Percentiles rank a stretch among this genome's conserved stretches.
Conservation (phyloP, 2,888 invertebrate genomes). For the Luffia ferchaultella region DNA sequence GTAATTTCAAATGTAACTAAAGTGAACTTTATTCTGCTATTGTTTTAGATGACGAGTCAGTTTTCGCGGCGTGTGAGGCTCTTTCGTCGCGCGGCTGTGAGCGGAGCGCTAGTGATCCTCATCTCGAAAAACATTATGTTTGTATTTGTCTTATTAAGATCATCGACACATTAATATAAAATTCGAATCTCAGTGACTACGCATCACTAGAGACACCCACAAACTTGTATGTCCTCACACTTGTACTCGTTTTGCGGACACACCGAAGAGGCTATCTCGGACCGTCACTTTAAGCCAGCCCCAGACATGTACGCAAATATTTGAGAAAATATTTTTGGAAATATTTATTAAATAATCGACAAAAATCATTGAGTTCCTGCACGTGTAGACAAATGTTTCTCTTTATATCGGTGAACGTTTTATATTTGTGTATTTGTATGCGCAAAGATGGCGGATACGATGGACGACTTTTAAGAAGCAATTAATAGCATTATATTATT, state of each 20-base stretch:
- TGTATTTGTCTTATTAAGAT: conserved; percentile 17
- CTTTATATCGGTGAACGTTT: too few relatives aligned
- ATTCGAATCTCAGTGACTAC: too few relatives aligned
- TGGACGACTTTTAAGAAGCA: neutral
- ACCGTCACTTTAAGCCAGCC: neutral
- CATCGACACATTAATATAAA: too few relatives aligned
- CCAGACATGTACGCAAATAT: neutral
- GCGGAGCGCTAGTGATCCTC: conserved; percentile 34
- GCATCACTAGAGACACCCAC: too few relatives aligned
- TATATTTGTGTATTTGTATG: neutral
- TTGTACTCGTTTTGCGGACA: too few relatives aligned
- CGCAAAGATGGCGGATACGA: neutral
- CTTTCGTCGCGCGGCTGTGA: conserved; percentile 23
- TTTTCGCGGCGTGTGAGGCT: conserved; percentile 44
- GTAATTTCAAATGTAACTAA: neutral
- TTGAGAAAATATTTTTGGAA: neutral
- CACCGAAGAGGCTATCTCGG: too few relatives aligned
- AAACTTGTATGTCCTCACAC: too few relatives aligned
- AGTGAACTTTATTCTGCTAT: neutral
- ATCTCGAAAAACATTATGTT: conserved; percentile 35
- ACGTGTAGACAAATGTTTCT: neutral
- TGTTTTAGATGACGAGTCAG: conserved; percentile 43
- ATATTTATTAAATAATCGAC: neutral
- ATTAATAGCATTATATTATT: neutral
- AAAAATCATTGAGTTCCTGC: neutral